phyloP scores from a whole-genome alignment of 30 jellyfish, hydroid and myxozoan species.

The Cassiopea andromeda region DNA sequence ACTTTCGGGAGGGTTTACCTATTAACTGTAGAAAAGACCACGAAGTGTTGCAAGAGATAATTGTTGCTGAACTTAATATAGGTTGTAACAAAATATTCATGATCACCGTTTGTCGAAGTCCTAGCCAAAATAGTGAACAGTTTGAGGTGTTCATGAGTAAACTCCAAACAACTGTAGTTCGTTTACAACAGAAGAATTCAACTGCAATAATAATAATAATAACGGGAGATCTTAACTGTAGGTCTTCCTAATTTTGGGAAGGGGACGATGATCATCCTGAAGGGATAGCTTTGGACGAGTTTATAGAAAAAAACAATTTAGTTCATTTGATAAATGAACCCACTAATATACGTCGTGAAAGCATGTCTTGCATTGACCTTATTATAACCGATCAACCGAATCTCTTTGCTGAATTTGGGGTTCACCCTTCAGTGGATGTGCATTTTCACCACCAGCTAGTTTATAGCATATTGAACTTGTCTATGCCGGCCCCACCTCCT shows the following conservation, averaged over 20 bases:
- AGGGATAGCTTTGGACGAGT: conserved; percentile 65
- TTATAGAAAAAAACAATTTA: conserved; percentile 51
- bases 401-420: conserved; percentile 46
- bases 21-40: conserved; percentile 28
- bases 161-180: not conserved
- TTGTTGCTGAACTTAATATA: conserved; percentile 31
- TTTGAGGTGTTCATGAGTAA: conserved; percentile 17
- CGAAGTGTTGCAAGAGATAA: conserved; percentile 33
- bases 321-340: conserved; percentile 37
- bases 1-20: conserved; percentile 47
- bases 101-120: conserved; percentile 27
- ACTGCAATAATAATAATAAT: conserved; percentile 8
- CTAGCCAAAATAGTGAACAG: conserved; percentile 46
- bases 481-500: conserved; percentile 60
- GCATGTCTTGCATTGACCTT: conserved; percentile 13
- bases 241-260: conserved; percentile 65
- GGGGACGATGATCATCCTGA: conserved; percentile 36
- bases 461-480: conserved; percentile 8
- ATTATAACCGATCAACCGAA: conserved; percentile 42
- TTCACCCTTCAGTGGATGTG: conserved; percentile 45
- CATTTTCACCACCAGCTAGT: conserved; percentile 45
- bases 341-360: conserved; percentile 33
- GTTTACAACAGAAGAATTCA: not conserved
- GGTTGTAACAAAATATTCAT: not conserved
- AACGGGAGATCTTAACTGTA: conserved; percentile 36